Evolutionary conservation across 92 coral and sea anemone species (phyloP).

Genomic region (Parazoanthus atlanticus): DNA sequence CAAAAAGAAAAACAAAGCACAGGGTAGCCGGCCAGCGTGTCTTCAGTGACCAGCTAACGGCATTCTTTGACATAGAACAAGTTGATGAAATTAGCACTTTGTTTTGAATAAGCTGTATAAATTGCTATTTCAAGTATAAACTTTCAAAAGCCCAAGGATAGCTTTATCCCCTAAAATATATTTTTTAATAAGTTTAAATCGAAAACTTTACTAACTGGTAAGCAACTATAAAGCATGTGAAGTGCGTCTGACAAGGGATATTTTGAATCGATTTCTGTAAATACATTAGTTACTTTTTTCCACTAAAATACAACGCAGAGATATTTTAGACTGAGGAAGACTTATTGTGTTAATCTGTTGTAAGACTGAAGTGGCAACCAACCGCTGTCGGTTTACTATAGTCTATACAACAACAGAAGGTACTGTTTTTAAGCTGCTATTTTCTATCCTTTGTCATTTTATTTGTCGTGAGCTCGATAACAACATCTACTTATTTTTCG

Average conservation of each 20-base stretch:
- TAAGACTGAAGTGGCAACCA: not conserved
- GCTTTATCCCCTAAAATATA: no score
- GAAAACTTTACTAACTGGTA: not conserved
- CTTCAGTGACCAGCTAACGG: not conserved
- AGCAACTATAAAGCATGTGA: not conserved
- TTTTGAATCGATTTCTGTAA: not conserved
- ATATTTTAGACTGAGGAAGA: not conserved
- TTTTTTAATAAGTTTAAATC: no score
- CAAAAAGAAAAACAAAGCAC: not conserved
- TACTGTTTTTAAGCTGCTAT: not conserved
- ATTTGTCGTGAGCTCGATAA: not conserved
- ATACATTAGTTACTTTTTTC: not conserved
- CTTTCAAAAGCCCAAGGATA: not conserved
- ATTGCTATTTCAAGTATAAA: not conserved
- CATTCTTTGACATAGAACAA: not conserved
- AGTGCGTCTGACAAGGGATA: not conserved
- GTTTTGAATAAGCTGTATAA: slow-evolving; percentile 1
- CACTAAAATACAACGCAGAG: not conserved
- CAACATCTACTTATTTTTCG: not conserved
- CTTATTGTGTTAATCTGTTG: no score
- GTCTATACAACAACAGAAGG: not conserved
- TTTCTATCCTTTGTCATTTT: not conserved
- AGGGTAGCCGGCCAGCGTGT: not conserved
- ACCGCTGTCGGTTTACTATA: not conserved
- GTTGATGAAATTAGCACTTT: not conserved